Percentiles rank a stretch among this genome's conserved stretches.
Evolutionary conservation across 2,888 invertebrate species (phyloP).

Genomic region (Theristus sp.): DNA sequence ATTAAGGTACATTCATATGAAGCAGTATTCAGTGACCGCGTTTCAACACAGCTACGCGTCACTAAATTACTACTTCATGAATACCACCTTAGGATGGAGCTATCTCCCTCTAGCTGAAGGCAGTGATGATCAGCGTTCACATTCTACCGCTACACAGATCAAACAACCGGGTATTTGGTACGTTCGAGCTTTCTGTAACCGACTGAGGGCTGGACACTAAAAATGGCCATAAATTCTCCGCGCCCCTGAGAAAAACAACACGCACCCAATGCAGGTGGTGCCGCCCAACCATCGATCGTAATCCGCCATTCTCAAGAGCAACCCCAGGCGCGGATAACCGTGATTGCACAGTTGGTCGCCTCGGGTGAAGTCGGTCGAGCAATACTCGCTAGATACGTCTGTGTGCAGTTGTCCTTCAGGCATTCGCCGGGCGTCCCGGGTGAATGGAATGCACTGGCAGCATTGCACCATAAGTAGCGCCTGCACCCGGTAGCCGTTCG

Average conservation of each 20-base stretch:
- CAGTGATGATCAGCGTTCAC: too few relatives aligned
- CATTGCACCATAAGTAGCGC: constrained; percentile 22
- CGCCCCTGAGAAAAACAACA: too few relatives aligned
- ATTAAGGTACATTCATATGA: too few relatives aligned
- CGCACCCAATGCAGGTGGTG: constrained; percentile 19
- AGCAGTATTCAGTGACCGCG: too few relatives aligned
- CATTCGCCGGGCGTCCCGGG: background rate
- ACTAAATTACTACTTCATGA: background rate
- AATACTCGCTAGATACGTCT: constrained; percentile 24
- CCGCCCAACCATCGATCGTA: constrained; percentile 18
- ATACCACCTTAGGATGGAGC: too few relatives aligned
- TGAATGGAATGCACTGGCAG: constrained; percentile 22
- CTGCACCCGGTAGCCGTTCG: constrained; percentile 19
- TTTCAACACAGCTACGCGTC: too few relatives aligned
- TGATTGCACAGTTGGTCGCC: constrained; percentile 25
- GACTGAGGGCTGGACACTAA: too few relatives aligned
- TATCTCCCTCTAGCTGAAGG: too few relatives aligned
- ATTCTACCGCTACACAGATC: too few relatives aligned
- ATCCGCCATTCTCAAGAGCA: constrained; percentile 19
- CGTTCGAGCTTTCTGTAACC: too few relatives aligned
- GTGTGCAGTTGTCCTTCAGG: constrained; percentile 9
- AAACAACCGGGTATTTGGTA: too few relatives aligned
- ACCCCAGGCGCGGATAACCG: constrained; percentile 21
- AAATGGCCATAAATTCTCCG: too few relatives aligned
- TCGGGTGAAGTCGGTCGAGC: constrained; percentile 25